Conservation (phyloP, 2,113 vertebrate genomes). For the crab-eating macaque (Macaca fascicularis) region DNA sequence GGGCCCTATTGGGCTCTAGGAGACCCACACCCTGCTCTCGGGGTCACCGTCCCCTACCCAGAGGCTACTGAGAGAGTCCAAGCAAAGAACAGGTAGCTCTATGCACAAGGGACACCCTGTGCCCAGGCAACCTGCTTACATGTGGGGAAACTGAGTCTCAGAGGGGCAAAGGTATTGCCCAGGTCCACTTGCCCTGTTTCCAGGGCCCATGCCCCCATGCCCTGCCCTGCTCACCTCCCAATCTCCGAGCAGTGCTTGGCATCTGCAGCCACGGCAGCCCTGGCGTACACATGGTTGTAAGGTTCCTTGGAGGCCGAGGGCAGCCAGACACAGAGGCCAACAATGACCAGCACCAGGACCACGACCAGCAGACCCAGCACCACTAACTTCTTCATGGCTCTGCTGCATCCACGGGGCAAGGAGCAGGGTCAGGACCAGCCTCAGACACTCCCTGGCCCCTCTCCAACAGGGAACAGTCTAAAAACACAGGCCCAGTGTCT, state of each 20-base stretch:
- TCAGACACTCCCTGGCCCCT: neutral
- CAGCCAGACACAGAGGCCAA: slow-evolving; percentile 88
- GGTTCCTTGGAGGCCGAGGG: neutral
- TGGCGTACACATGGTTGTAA: slow-evolving; percentile 70
- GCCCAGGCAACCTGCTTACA: neutral
- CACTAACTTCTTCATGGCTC: slow-evolving; percentile 86
- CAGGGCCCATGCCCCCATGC: neutral
- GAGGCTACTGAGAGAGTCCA: neutral
- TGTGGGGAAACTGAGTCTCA: neutral
- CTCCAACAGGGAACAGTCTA: neutral
- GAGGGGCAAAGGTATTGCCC: neutral
- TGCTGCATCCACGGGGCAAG: neutral
- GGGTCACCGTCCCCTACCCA: neutral
- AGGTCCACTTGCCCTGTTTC: neutral
- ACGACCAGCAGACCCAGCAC: slow-evolving; percentile 69
- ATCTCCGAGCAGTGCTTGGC: slow-evolving; percentile 91
- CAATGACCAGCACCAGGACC: slow-evolving; percentile 82
- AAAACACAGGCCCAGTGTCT: neutral
- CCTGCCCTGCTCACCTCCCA: slow-evolving; percentile 87
- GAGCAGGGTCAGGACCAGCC: neutral
- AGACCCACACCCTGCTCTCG: neutral
- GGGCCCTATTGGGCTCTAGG: neutral
- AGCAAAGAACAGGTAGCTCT: neutral
- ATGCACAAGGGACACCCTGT: too few relatives aligned
- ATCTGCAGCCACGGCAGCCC: slow-evolving; percentile 92